Evolutionary conservation across 2,113 vertebrate species (phyloP).

Genomic region (Chlorodrepanis virens): DNA sequence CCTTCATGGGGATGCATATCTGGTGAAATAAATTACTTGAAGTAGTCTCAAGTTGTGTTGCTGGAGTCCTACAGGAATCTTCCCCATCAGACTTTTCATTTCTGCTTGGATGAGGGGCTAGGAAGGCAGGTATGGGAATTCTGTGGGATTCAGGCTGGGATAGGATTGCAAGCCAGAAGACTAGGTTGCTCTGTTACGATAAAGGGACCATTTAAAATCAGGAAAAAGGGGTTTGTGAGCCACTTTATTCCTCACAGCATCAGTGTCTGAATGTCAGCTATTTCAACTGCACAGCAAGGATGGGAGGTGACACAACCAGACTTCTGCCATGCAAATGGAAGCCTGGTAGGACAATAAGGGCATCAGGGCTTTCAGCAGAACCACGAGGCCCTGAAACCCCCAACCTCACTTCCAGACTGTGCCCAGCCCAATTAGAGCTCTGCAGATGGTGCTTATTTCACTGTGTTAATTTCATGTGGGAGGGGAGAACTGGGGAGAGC

Average conservation of each 20-base stretch:
- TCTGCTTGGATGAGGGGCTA: not conserved
- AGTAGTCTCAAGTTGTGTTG: not conserved
- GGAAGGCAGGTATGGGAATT: not conserved
- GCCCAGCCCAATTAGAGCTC: not conserved
- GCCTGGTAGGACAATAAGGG: not conserved
- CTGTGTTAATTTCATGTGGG: not conserved
- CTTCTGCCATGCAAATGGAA: not conserved
- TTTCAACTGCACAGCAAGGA: not conserved
- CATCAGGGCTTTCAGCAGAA: not conserved
- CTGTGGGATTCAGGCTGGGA: not conserved
- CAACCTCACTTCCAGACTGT: not conserved
- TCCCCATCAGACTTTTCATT: not conserved
- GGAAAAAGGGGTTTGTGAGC: not conserved
- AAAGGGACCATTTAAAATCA: not conserved
- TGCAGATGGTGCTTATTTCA: constrained; percentile 3
- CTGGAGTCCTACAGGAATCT: not conserved
- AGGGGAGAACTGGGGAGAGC: not conserved
- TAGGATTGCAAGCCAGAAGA: not conserved
- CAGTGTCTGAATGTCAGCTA: not conserved
- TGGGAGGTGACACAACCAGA: not conserved
- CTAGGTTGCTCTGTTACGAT: not conserved
- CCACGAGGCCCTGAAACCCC: not conserved
- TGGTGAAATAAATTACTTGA: not conserved
- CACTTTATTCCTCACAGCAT: not conserved
- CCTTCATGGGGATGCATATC: not conserved